phyloP scores from a whole-genome alignment of 2,113 vertebrate genomes.

The Cricetomys ansorgei region DNA sequence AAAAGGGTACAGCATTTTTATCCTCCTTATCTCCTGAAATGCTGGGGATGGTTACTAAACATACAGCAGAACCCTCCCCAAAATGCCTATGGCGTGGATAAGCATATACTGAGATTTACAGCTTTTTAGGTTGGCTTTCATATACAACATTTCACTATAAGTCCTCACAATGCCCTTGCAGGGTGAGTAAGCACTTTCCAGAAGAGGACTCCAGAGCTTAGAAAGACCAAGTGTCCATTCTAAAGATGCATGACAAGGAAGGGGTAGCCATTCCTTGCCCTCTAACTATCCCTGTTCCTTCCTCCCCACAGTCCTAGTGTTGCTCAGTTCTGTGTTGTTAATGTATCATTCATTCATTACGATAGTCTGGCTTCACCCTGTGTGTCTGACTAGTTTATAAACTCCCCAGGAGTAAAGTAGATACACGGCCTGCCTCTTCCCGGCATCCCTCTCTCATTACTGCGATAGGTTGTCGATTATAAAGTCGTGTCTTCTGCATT shows the following conservation, averaged over 20 bases:
- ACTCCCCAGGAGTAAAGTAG: slow-evolving; percentile 1
- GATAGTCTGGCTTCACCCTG: background rate
- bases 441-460: rapidly evolving
- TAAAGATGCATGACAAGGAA: background rate
- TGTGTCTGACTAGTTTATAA: background rate
- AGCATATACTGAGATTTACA: background rate
- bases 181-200: background rate
- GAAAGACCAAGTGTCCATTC: background rate
- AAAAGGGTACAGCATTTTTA: background rate
- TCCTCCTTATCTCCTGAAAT: background rate
- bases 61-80: background rate
- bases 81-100: background rate
- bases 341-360: background rate
- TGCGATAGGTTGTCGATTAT: slow-evolving; percentile 33
- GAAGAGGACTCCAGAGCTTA: background rate
- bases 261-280: background rate
- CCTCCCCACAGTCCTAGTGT: too few species aligned
- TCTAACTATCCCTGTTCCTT: background rate
- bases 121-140: background rate
- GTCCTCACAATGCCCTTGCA: background rate
- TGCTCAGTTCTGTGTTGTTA: background rate
- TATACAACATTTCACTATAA: background rate
- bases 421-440: background rate
- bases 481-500: slow-evolving; percentile 45
- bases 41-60: background rate